These are phyloP conservation scores for Engystomops pustulosus DNA, from an alignment of 2,113 vertebrate genomes.

Conservation along the genomic window DNA sequence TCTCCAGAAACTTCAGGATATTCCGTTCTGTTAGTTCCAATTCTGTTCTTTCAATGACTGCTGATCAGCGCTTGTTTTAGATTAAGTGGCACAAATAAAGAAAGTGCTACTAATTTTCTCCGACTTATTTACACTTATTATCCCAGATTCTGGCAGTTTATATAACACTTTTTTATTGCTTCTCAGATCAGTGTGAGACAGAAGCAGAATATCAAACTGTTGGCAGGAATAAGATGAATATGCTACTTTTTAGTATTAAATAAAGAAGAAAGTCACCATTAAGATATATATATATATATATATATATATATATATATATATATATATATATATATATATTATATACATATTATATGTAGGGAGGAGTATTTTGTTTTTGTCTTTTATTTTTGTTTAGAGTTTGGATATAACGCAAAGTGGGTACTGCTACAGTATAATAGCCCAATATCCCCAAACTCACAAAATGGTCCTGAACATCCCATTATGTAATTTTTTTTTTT, in stretches of 20 bases:
- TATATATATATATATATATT: too few relatives aligned
- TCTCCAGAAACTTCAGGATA: slow-evolving; percentile 15
- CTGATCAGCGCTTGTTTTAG: slow-evolving; percentile 4
- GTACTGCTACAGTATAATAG: too few relatives aligned
- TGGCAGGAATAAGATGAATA: not conserved
- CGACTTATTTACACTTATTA: not conserved
- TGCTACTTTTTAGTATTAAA: not conserved
- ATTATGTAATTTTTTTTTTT: too few relatives aligned
- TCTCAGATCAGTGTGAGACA: not conserved
- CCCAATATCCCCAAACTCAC: too few relatives aligned
- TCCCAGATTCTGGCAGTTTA: not conserved
- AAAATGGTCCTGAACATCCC: too few relatives aligned
- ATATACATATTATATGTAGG: too few relatives aligned
- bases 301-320: not conserved
- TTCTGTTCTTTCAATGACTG: not conserved
- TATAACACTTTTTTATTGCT: not conserved
- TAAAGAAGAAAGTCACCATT: not conserved
- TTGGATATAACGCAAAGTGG: too few relatives aligned
- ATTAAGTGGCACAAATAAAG: slow-evolving; percentile 20
- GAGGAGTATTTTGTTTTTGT: too few relatives aligned
- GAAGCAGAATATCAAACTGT: not conserved
- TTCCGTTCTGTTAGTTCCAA: not conserved
- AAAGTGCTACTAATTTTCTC: not conserved
- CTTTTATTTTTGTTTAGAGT: too few relatives aligned
- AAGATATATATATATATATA: not conserved